phyloP scores from a whole-genome alignment of 2,113 vertebrate species.

The Steatornis caripensis region DNA sequence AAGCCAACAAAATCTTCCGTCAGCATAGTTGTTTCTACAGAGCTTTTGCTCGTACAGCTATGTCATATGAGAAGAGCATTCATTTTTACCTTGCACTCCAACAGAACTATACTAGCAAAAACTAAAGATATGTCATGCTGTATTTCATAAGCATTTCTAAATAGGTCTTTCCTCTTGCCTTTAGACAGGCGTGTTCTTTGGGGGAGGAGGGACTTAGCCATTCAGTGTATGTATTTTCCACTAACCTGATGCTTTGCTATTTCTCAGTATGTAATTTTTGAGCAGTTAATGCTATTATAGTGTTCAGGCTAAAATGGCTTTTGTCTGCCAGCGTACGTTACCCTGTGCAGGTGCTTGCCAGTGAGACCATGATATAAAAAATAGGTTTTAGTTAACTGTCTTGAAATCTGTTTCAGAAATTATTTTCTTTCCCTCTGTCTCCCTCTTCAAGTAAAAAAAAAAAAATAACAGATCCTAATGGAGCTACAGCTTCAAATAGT shows the following conservation, averaged over 20 bases:
- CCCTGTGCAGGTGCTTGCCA: background rate
- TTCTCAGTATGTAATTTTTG: background rate
- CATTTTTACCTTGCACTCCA: background rate
- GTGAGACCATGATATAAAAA: background rate
- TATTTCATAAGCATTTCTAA: background rate
- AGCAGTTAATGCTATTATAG: background rate
- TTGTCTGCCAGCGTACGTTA: background rate
- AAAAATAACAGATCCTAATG: background rate
- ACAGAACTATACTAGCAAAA: background rate
- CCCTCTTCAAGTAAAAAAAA: background rate
- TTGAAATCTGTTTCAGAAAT: background rate
- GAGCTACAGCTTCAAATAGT: background rate
- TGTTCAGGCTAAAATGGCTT: background rate
- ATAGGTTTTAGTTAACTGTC: background rate
- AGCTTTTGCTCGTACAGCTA: constrained; percentile 43
- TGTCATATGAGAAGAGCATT: constrained; percentile 37
- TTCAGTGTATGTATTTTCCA: background rate
- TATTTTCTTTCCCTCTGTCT: background rate
- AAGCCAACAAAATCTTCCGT: constrained; percentile 1
- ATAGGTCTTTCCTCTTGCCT: background rate
- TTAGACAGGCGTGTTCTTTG: background rate
- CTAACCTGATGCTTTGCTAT: background rate
- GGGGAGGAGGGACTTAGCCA: background rate
- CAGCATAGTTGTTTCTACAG: constrained; percentile 19
- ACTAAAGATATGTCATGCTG: background rate